Evolutionary conservation across 2,888 invertebrate species (phyloP).

Genomic region (Exocentrus adspersus): DNA sequence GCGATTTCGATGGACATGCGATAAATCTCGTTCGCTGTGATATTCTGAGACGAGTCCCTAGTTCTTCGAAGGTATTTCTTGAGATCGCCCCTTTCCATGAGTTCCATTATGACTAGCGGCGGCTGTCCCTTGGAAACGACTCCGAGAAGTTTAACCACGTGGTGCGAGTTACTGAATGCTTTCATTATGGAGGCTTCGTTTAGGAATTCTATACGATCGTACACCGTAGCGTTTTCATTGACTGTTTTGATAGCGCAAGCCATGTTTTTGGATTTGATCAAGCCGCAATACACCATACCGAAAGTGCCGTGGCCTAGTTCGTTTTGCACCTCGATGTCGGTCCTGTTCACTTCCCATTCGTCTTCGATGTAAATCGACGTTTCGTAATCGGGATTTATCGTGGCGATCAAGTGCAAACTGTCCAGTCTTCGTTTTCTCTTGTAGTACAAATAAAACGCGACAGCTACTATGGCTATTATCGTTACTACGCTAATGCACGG

Average conservation of each 20-base stretch:
- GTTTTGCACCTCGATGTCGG: slow-evolving; percentile 66
- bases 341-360: slow-evolving; percentile 76
- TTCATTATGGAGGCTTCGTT: slow-evolving; percentile 81
- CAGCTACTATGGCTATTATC: slow-evolving; percentile 42
- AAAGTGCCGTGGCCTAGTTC: slow-evolving; percentile 78
- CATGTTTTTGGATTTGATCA: slow-evolving; percentile 60
- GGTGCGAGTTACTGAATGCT: slow-evolving; percentile 71
- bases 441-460: slow-evolving; percentile 51
- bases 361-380: slow-evolving; percentile 70
- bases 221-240: slow-evolving; percentile 67
- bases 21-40: slow-evolving; percentile 71
- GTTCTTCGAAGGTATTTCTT: slow-evolving; percentile 72
- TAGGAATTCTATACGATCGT: slow-evolving; percentile 72
- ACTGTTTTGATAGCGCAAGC: slow-evolving; percentile 74
- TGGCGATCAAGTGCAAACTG: slow-evolving; percentile 65
- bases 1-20: slow-evolving; percentile 76
- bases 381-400: slow-evolving; percentile 72
- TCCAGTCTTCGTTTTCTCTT: slow-evolving; percentile 56
- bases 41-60: slow-evolving; percentile 63
- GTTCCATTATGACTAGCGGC: slow-evolving; percentile 80
- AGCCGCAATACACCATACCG: slow-evolving; percentile 77
- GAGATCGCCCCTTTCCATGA: slow-evolving; percentile 79
- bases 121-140: slow-evolving; percentile 77
- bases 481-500: slow-evolving; percentile 38
- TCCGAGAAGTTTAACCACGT: slow-evolving; percentile 72